Base-by-base conservation (phyloP, 1,140 invertebrate genomes). In the Aphelinus certus region DNA sequence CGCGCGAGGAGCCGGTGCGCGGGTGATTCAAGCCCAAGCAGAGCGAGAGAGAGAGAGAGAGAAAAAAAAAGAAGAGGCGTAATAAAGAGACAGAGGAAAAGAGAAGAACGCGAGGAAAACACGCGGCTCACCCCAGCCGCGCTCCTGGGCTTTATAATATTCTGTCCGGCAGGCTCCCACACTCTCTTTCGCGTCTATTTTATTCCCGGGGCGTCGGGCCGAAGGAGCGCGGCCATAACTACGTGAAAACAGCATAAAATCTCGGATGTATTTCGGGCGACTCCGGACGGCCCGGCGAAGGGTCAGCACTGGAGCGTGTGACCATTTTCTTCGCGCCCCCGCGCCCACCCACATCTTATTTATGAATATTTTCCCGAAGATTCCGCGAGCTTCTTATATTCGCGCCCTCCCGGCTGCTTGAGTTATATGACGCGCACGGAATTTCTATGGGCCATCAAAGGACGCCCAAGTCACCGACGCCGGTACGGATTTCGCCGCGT, bases 221-320 rank as follows among this genome's bases (percentile, higher is more conserved):
- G 26, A 26, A 26, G 26, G 26, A 26, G n/a, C 7, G 42, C 66
- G 42, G 2, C 9, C 47, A 46, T 64, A 69, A 64, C 60, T 75
- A 69, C 51, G 73, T 75, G 73, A 69, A 70, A 75, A 64, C 53
- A 53, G 61, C 61, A 75, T 75, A 75, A 75, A 75, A 69, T 75
- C 73, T 75, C 58, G 73, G 53, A 70, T 63, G n/a, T 69, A 63
- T 74, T 62, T 69, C 60, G 66, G 45, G 62, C 48, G 66, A 61
- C 56, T 70, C 63, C 72, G 73, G 64, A 60, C 42, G 26, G 9
- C n/a, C 58, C 48, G 45, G 26, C 69, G 73, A 79, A 74, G 83
- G 84, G 84, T 85, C 83, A 85, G 81, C 84, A 85, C 70, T 85
- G 80, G 78, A 85, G 83, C 84, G 83, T 85, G 76, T 82, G 79